Evolutionary conservation across 2,113 vertebrate species (phyloP).

Genomic region (Tylochromis polylepis): DNA sequence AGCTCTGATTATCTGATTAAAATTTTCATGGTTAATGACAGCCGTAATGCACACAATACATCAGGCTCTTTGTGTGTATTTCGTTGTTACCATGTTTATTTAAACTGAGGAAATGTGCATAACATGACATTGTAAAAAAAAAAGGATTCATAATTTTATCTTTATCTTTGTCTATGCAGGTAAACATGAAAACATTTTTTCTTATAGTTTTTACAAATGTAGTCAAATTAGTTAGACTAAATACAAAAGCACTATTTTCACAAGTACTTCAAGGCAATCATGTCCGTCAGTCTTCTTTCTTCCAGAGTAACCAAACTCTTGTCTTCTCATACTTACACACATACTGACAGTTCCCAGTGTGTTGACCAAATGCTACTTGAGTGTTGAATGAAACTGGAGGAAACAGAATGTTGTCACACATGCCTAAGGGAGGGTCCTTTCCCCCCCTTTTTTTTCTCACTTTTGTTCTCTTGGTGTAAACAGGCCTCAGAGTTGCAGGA

Average conservation of each 20-base stretch:
- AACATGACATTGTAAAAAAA: not conserved
- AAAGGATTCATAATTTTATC: not conserved
- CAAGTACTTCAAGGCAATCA: not conserved
- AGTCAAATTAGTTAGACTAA: not conserved
- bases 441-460: not conserved
- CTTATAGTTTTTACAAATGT: not conserved
- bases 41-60: not conserved
- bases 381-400: not conserved
- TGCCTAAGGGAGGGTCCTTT: not conserved
- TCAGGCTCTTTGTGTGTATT: not conserved
- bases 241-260: not conserved
- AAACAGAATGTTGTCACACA: not conserved
- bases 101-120: not conserved
- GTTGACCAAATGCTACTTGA: slow-evolving; percentile 15
- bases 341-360: not conserved
- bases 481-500: not conserved
- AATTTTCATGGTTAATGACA: not conserved
- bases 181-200: not conserved
- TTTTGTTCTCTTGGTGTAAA: not conserved
- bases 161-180: not conserved
- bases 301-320: not conserved
- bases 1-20: not conserved
- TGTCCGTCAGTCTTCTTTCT: not conserved
- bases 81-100: not conserved
- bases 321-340: not conserved